Evolutionary conservation across 2,113 vertebrate species (phyloP).

Genomic region (Tursiops truncatus): DNA sequence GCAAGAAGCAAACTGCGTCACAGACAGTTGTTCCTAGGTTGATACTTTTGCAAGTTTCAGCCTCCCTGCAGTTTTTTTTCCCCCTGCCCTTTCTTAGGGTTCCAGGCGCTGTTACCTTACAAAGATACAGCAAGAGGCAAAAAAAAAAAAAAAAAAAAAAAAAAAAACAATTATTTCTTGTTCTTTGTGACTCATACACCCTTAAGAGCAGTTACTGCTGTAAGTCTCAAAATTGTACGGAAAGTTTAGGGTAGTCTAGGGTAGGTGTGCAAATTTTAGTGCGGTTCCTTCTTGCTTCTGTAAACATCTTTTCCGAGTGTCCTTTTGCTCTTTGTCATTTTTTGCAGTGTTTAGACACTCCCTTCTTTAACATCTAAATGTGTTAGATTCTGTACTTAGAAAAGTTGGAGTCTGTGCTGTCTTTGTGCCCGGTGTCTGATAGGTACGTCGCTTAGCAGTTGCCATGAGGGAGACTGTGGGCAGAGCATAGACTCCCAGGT

Average conservation of each 20-base stretch:
- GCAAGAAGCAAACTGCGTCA: neutral
- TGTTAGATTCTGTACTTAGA: neutral
- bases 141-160: neutral
- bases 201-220: neutral
- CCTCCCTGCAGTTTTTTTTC: no score
- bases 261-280: neutral
- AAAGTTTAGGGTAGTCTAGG: neutral
- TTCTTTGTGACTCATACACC: neutral
- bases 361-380: no score
- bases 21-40: no score
- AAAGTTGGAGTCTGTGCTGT: neutral
- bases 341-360: neutral
- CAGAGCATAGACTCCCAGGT: neutral
- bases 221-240: neutral
- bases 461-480: rapidly evolving
- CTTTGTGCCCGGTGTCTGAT: neutral
- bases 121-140: neutral
- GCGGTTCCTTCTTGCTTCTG: neutral
- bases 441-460: rapidly evolving
- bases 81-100: neutral
- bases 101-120: neutral
- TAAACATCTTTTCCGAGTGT: neutral
- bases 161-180: no score
- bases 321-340: neutral
- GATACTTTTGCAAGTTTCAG: neutral